phyloP scores from a whole-genome alignment of 2,888 invertebrate species.

The Pyrgus malvae region DNA sequence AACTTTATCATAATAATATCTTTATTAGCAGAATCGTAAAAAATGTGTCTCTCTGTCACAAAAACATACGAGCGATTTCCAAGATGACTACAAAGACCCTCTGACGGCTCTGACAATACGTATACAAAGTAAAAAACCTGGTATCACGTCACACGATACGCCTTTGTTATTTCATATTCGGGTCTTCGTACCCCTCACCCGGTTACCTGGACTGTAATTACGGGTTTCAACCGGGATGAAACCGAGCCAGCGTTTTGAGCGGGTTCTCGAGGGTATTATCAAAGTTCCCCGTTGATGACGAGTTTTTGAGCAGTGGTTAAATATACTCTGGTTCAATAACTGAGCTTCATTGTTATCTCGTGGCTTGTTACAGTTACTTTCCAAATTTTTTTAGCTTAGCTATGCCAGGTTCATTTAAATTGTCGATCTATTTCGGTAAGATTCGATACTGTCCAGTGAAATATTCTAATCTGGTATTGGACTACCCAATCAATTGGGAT shows the following conservation, averaged over 20 bases:
- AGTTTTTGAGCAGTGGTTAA: slow-evolving; percentile 20
- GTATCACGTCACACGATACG: slow-evolving; percentile 48
- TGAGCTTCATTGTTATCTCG: not conserved
- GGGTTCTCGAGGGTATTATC: slow-evolving; percentile 33
- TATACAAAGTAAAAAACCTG: slow-evolving; percentile 23
- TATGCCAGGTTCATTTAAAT: too few relatives aligned
- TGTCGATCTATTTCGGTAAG: too few relatives aligned
- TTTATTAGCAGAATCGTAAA: too few relatives aligned
- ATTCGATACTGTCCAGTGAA: too few relatives aligned
- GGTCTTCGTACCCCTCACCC: slow-evolving; percentile 25
- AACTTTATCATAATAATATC: too few relatives aligned
- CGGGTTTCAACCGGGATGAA: slow-evolving; percentile 44
- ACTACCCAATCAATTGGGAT: too few relatives aligned
- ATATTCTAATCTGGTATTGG: too few relatives aligned
- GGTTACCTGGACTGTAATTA: slow-evolving; percentile 51
- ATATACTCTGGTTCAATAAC: slow-evolving; percentile 15
- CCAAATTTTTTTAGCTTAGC: not conserved
- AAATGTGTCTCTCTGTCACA: too few relatives aligned
- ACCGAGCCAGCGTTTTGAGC: slow-evolving; percentile 32
- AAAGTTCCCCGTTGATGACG: slow-evolving; percentile 32
- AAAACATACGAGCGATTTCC: slow-evolving; percentile 11
- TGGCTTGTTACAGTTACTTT: not conserved
- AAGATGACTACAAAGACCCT: slow-evolving; percentile 23
- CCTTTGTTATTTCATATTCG: slow-evolving; percentile 65
- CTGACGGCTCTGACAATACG: slow-evolving; percentile 30